A percentile compares a stretch with the other conserved stretches of the same genome.
Conservation (phyloP, 1,140 invertebrate species). For the Drosophila saltans region DNA sequence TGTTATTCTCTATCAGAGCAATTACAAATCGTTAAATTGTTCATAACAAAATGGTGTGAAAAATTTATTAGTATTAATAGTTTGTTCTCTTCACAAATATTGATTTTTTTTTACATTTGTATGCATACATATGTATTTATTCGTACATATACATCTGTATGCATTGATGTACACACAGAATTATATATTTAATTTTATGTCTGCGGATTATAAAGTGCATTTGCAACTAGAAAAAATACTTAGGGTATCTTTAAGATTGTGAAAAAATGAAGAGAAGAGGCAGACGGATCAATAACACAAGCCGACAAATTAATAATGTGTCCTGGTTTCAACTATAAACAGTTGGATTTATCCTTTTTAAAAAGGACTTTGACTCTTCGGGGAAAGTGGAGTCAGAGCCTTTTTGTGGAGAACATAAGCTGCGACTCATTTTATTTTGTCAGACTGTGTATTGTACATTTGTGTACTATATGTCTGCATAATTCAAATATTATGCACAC, state of each 20-base stretch:
- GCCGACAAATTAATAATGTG: background rate
- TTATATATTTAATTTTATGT: background rate
- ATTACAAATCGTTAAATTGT: constrained; percentile 5
- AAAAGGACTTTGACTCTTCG: too few relatives aligned
- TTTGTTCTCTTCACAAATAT: constrained; percentile 7
- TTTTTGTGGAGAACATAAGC: too few relatives aligned
- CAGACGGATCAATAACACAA: background rate
- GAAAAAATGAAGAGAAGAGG: background rate
- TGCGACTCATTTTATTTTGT: background rate
- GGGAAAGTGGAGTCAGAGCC: too few relatives aligned
- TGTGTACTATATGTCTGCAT: background rate
- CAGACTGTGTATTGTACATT: background rate
- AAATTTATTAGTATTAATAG: background rate
- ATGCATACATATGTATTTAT: constrained; percentile 2
- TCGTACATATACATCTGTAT: background rate
- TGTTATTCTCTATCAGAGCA: background rate
- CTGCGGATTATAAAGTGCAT: background rate
- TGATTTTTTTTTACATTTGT: constrained; percentile 1
- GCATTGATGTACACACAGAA: background rate
- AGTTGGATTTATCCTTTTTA: too few relatives aligned
- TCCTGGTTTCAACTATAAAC: background rate
- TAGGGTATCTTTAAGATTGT: background rate
- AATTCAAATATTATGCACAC: too few relatives aligned
- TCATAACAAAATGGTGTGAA: constrained; percentile 5
- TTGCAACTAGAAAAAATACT: background rate